Evolutionary conservation across 1,140 invertebrate genomes (phyloP), one percentile per base, ranked within the genome.

Genomic region (Hyposmocoma kahamanoa): DNA sequence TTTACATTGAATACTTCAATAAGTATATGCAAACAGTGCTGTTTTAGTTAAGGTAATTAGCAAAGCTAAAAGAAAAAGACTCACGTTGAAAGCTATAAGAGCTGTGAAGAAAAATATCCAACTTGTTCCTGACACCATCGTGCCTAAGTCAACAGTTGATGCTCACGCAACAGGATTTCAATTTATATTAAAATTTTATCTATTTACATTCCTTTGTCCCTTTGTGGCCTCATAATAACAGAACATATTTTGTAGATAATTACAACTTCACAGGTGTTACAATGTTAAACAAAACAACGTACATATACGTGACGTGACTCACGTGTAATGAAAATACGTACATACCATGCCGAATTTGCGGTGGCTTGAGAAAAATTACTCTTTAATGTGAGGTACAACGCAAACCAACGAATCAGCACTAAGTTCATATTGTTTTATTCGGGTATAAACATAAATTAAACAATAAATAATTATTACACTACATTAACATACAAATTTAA

Each of bases 61-160:
- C 1, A 36, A 41, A 21, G 20, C 13, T 21, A 41, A 13, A 20
- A 41, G 2, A 39, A 28, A 42, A 21, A 44, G 36, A 53, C 50
- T 53, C 20, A 53, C 50, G 24, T 47, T 24, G 19, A 53, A 26
- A 36, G 21, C 38, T 11, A 15, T 18, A 17, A 44, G 3, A 6
- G 41, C 17, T 11, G 22, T 13, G 32, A 48, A 42, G 20, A 48
- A 10, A 30, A 54, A 4, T 20, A 54, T 48, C 19, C 41, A 42
- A 21, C 28, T 47, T 13, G 44, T 24, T 17, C 13, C 38, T 11
- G 52, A 54, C 52, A 39, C 22, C 52, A 54, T 54, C 42, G 18
- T 41, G 38, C 18, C 9, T n/a, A n/a, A n/a, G n/a, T n/a, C n/a
- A n/a, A n/a, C n/a, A 17, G 5, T 26, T 26, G 24, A 26, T 6